Evolutionary conservation across 2,113 vertebrate genomes (phyloP), one percentile per base, ranked within the genome.

Genomic region (Myotis davidii): DNA sequence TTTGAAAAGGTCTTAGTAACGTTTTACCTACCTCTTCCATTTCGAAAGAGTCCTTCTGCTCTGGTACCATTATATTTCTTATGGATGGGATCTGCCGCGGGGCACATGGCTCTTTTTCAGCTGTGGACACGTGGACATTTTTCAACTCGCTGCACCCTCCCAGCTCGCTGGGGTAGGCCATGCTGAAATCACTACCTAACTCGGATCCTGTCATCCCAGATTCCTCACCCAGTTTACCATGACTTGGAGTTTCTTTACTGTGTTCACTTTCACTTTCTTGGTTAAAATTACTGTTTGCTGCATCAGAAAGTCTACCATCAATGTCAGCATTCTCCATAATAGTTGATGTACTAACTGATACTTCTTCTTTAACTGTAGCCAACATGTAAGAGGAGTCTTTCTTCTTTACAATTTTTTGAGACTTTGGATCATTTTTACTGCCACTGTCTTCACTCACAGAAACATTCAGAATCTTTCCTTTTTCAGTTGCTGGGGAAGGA

Each of bases 41-140:
- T 97, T 99, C 99, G 34, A 99, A 99, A 37, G 99, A 99, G 97
- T 99, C 99, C 69, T 99, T 98, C 52, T 99, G 99, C 86, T 99
- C 6, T 42, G 6, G 99, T 6, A 79, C 96, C 94, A 98, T 98
- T 18, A 99, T 98, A 89, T 98, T 99, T 20, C 93, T 94, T 61
- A 99, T 79, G 56, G 98, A 99, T 0, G 98, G 98, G 96, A 96
- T 99, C 67, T 94, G 59, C 1, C 98, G 90, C 0, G 98, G 97
- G 54, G 54, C 45, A 6, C 95, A 96, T 21, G 95, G 93, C 72
- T 99, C 98, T 97, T 99, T 98, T 25, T 98, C 98, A 14, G 91
- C 73, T 0, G 74, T 96, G 13, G 98, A 98, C 0, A 90, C 2
- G 0, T 50, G 97, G 61, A 96, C 70, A 11, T 92, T 98, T 61